Base-by-base conservation (phyloP, 2,797 vertebrate species). In the Merluccius polli region DNA sequence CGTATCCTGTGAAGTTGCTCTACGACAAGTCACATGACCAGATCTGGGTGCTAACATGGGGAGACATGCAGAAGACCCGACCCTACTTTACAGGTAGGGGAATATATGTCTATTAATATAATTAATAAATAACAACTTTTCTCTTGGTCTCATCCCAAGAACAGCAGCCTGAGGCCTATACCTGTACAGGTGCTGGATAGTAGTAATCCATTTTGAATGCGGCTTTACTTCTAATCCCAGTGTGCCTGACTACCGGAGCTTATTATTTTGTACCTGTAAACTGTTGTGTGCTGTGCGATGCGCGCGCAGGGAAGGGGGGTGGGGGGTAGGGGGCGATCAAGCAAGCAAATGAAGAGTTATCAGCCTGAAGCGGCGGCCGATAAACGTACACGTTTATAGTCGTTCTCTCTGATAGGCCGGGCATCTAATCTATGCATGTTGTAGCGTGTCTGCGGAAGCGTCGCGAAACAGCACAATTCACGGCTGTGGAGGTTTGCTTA, bases 21-120 rank as follows among this genome's bases (percentile, higher is more conserved):
- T 99, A 99, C 0, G 97, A 99, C 90, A 98, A 98, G 88, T 99
- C 97, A 63, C 97, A 99, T 41, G 97, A 99, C 88, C 97, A 99
- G 85, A 93, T 99, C 35, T 99, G 97, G 97, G 93, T 98, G 72
- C 93, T 98, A 27, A 97, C 96, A 82, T 97, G 96, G 97, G 96
- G 96, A 0, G 89, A 96, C 33, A 84, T 91, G 89, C 93, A 83
- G 81, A 94, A 93, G 73, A 94, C 94, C 24, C 24, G 94, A 92
- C 0, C 93, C 95, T 13, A 93, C 94, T 0, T 92, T 99, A 70
- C 97, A 99, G 96, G 97, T 98, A 74, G 72, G 82, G 33, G 11
- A 27, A 4, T 63, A 48, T 44, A 52, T 70, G 21, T n/a, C n/a
- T n/a, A n/a, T n/a, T n/a, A n/a, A n/a, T n/a, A n/a, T n/a, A n/a